phyloP scores from a whole-genome alignment of 2,797 vertebrate species.

The Enteromius unitaeniatus region DNA sequence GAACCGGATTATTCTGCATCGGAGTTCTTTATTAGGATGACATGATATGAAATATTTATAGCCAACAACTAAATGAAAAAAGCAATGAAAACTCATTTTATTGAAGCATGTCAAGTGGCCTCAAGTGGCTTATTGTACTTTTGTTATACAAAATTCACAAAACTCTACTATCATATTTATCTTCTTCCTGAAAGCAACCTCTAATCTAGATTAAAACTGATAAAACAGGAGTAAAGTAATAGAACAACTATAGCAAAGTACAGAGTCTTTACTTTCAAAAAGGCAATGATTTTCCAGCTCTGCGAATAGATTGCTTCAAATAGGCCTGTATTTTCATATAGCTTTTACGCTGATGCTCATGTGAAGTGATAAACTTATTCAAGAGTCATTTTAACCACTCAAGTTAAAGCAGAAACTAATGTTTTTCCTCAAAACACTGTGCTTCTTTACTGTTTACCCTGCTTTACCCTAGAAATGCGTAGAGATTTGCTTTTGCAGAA shows the following conservation, averaged over 20 bases:
- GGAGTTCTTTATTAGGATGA: background rate
- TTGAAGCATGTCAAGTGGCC: background rate
- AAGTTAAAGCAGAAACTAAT: constrained; percentile 72
- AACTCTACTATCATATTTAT: background rate
- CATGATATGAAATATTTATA: background rate
- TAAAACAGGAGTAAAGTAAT: background rate
- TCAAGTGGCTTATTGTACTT: background rate
- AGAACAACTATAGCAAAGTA: no score
- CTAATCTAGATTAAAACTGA: background rate
- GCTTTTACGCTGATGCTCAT: constrained; percentile 33
- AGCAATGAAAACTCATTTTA: background rate
- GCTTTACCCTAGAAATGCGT: background rate
- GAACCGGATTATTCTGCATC: background rate
- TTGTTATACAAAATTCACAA: background rate
- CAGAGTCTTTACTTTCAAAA: background rate
- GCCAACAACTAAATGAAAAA: background rate
- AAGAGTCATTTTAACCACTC: constrained; percentile 54
- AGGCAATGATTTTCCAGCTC: background rate
- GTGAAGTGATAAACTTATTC: constrained; percentile 45
- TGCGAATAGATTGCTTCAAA: constrained; percentile 15
- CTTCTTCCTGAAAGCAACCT: background rate
- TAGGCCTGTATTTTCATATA: constrained; percentile 33
- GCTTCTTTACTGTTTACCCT: constrained; percentile 30
- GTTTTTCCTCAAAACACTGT: constrained; percentile 40
- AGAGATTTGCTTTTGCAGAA: background rate